Percentiles rank a stretch among this genome's conserved stretches.
Evolutionary conservation across 1,140 invertebrate genomes (phyloP).

Genomic region (Papilio dardanus): DNA sequence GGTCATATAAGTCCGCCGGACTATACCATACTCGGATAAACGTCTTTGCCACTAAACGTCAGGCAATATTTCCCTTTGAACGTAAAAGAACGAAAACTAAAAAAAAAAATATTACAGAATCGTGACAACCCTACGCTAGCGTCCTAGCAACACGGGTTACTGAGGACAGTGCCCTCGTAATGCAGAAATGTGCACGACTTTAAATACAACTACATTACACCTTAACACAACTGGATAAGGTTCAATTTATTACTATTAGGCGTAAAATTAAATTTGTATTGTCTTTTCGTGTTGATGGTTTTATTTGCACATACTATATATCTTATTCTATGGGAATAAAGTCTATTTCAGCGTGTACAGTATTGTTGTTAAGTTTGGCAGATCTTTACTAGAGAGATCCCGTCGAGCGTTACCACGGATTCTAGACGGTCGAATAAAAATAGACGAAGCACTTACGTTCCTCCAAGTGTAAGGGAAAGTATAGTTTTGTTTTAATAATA

Average conservation of each 20-base stretch:
- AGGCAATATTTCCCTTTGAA: conserved; percentile 44
- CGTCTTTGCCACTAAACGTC: conserved; percentile 38
- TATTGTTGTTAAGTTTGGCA: conserved; percentile 45
- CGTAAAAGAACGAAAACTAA: conserved; percentile 45
- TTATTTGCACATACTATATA: conserved; percentile 41
- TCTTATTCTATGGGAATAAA: conserved; percentile 42
- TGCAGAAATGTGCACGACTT: conserved; percentile 54
- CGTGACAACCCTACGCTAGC: conserved; percentile 69
- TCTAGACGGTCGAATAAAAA: conserved; percentile 65
- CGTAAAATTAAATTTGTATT: conserved; percentile 45
- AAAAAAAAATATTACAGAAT: conserved; percentile 53
- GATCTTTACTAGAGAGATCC: conserved; percentile 65
- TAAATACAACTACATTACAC: conserved; percentile 37
- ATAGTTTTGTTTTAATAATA: conserved; percentile 61
- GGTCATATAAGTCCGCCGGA: not conserved
- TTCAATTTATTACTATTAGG: conserved; percentile 43
- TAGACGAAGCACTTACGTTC: conserved; percentile 69
- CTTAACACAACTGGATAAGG: conserved; percentile 46
- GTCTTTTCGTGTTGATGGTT: conserved; percentile 46
- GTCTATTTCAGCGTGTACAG: conserved; percentile 43
- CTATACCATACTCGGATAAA: conserved; percentile 6
- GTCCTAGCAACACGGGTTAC: conserved; percentile 71
- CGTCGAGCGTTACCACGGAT: conserved; percentile 70
- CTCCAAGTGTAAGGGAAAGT: conserved; percentile 67
- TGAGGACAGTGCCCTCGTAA: conserved; percentile 66